These are phyloP conservation scores for Sarcophaga peregrina DNA, from an alignment of 1,140 invertebrate genomes.

Conservation along the genomic window DNA sequence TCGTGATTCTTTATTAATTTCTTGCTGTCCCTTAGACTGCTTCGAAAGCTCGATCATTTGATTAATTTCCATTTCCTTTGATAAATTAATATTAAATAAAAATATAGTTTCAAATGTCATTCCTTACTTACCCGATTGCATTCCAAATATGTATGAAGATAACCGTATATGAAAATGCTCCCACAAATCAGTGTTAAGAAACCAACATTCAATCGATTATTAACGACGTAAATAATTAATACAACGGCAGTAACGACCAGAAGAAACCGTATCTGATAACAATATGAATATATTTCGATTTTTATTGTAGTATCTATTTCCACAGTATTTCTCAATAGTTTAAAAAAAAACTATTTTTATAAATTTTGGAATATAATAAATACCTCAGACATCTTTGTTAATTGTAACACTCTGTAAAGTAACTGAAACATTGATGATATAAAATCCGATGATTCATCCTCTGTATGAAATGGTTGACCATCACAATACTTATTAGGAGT, in stretches of 20 bases:
- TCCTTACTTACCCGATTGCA: constrained; percentile 56
- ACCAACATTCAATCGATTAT: constrained; percentile 49
- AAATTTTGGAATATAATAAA: background rate
- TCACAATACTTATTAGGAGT: constrained; percentile 43
- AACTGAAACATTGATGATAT: constrained; percentile 51
- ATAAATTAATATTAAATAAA: background rate
- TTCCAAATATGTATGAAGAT: constrained; percentile 58
- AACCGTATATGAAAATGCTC: constrained; percentile 53
- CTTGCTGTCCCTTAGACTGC: constrained; percentile 39
- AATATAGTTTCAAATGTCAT: background rate
- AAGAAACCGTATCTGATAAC: constrained; percentile 53
- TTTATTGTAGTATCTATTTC: background rate
- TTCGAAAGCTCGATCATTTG: constrained; percentile 55
- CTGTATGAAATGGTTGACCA: constrained; percentile 42
- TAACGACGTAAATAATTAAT: constrained; percentile 49
- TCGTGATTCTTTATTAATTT: constrained; percentile 35
- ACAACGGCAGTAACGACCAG: constrained; percentile 45
- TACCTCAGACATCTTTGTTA: constrained; percentile 56
- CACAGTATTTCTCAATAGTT: background rate
- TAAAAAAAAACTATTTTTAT: background rate
- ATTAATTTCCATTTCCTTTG: constrained; percentile 56
- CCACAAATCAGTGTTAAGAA: constrained; percentile 48
- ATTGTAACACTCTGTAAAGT: constrained; percentile 49
- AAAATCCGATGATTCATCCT: constrained; percentile 44
- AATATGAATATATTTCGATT: constrained; percentile 17